phyloP scores from a whole-genome alignment of 2,888 invertebrate species.

The Ichneumoninae sp. region DNA sequence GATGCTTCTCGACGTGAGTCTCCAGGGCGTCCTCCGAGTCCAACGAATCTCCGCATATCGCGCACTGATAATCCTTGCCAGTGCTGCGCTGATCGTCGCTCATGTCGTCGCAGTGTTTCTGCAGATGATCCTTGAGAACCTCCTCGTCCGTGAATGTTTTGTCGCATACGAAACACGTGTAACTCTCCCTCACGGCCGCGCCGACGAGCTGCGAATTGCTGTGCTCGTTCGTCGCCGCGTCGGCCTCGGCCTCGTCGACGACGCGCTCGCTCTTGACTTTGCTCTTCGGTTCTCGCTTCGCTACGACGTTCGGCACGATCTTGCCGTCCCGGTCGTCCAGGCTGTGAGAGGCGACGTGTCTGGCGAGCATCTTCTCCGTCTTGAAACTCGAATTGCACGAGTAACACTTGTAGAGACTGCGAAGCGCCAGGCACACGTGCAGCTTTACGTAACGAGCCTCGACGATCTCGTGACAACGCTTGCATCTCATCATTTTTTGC shows the following conservation, averaged over 20 bases:
- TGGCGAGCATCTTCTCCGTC: constrained; percentile 71
- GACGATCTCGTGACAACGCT: constrained; percentile 81
- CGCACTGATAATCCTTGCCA: constrained; percentile 79
- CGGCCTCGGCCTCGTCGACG: constrained; percentile 6
- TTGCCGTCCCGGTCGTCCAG: constrained; percentile 48
- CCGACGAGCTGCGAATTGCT: not conserved
- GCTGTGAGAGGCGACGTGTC: constrained; percentile 73
- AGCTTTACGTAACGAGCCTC: constrained; percentile 79
- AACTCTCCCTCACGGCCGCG: constrained; percentile 52
- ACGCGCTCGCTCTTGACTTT: not conserved
- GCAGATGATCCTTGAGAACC: constrained; percentile 81
- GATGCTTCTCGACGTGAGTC: constrained; percentile 79
- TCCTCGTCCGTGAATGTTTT: constrained; percentile 80
- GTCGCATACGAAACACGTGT: constrained; percentile 82
- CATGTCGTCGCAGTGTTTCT: constrained; percentile 81
- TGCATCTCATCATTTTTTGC: constrained; percentile 81
- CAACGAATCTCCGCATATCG: constrained; percentile 79
- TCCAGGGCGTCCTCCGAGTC: constrained; percentile 79
- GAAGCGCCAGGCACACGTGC: constrained; percentile 76
- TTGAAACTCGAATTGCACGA: constrained; percentile 74
- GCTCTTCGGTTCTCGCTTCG: constrained; percentile 34
- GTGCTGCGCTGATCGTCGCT: constrained; percentile 74
- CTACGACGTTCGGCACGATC: not conserved
- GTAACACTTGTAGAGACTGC: constrained; percentile 73
- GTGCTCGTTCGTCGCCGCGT: not conserved